Conservation (phyloP, 64 coral and sea anemone genomes). For the Exaiptasia diaphana region DNA sequence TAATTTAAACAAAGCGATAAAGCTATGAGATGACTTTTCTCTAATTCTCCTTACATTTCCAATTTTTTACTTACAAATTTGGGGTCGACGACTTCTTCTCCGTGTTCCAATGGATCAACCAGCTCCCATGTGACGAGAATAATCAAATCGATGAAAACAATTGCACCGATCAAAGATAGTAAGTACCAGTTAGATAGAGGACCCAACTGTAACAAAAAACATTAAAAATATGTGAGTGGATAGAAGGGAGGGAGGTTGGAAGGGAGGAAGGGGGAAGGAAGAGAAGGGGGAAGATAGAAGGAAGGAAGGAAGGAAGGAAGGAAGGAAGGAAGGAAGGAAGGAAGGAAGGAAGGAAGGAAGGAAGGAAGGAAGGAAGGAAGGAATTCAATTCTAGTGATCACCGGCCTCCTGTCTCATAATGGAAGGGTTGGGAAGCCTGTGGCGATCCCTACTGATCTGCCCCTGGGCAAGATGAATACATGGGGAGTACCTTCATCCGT, state of each 20-base stretch:
- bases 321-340: no score
- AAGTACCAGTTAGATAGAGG: constrained; percentile 85
- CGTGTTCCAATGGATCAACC: constrained; percentile 40
- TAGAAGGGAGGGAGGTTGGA: no score
- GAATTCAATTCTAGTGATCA: neutral
- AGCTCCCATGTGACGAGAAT: constrained; percentile 75
- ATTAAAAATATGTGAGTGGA: neutral
- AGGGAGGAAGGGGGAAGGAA: no score
- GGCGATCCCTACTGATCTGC: no score
- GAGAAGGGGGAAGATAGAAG: neutral
- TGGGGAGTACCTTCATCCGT: constrained; percentile 55
- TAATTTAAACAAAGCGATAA: neutral
- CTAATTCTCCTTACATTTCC: no score
- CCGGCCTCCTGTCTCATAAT: no score
- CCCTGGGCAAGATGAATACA: no score
- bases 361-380: neutral
- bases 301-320: neutral
- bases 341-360: no score
- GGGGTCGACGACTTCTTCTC: neutral
- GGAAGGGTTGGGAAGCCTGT: no score
- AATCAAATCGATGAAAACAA: constrained; percentile 69
- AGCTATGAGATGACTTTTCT: neutral
- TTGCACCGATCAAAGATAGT: constrained; percentile 50
- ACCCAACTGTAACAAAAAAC: constrained; percentile 34
- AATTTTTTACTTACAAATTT: no score